Conservation (phyloP, 2,888 invertebrate genomes). For the Seladonia tumulorum region DNA sequence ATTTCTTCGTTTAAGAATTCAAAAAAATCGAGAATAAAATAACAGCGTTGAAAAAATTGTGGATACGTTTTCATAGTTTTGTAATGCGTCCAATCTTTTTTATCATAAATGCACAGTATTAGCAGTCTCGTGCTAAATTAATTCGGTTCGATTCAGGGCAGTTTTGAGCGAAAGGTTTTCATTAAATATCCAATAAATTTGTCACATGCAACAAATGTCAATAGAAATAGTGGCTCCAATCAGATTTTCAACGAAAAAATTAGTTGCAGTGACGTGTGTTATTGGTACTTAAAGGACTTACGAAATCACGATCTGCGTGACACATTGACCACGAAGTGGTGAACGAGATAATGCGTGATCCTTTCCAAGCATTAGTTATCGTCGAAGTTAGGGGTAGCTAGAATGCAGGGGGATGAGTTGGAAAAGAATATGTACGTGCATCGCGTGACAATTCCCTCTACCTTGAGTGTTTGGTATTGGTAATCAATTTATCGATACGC, state of each 20-base stretch:
- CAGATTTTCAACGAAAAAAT: neutral
- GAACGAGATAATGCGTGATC: neutral
- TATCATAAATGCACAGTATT: no score
- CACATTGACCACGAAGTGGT: neutral
- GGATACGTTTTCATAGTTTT: no score
- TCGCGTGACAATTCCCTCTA: neutral
- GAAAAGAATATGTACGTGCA: neutral
- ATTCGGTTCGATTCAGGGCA: no score
- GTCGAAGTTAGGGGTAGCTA: neutral
- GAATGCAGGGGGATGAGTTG: no score
- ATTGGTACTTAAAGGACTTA: neutral
- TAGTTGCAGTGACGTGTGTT: neutral
- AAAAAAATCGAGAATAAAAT: no score
- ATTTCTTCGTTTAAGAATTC: no score
- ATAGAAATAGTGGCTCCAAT: neutral
- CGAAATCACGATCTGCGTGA: neutral
- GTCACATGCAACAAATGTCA: no score
- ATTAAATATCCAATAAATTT: no score
- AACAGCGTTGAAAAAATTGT: no score
- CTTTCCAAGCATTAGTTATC: neutral
- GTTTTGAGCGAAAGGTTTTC: no score
- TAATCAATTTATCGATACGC: constrained; percentile 6
- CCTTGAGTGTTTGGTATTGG: neutral
- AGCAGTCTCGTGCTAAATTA: no score
- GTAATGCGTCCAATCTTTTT: no score